Evolutionary conservation across 2,113 vertebrate genomes (phyloP), one percentile per base, ranked within the genome.

Genomic region (Pachypanchax playfairii): DNA sequence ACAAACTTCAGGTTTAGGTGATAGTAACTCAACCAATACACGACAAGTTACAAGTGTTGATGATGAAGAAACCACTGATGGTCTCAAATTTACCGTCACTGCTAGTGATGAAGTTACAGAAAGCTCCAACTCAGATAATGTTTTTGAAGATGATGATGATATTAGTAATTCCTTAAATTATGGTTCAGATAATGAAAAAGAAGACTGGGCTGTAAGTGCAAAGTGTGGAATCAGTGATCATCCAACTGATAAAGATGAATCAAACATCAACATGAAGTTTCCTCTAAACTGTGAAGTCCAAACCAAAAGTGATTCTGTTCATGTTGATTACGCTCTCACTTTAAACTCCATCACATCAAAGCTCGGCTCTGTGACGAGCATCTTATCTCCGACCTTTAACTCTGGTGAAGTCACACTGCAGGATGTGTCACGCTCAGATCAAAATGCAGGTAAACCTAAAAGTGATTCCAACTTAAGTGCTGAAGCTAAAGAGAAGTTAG

Each of bases 51-150:
- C 38, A 38, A 48, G 42, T n/a, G 17, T 41, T 12, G 63, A 43
- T 2, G 73, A 84, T 17, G 68, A 80, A 0, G 74, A 80, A n/a
- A 44, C 53, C 18, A 12, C n/a, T 1, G 39, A 20, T 24, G 35
- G 29, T 18, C 42, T 10, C 8, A 35, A 56, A 42, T 65, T 76
- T 38, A 33, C 42, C 7, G 1, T 41, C 41, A 79, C 64, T 28
- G 1, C 21, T 1, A 82, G 81, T 0, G 85, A 86, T 12, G 85
- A 88, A 44, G 58, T 84, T 17, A 87, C 81, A 0, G 79, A 86
- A 58, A 83, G 83, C 73, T 80, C 58, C 25, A 85, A 72, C 56
- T 88, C 84, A 2, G 89, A 88, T 65, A 86, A 69, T 59, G 87
- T 88, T 53, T 88, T 88, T 22, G 82, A 86, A 13, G 88, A 73